These are phyloP conservation scores for Botia kubotai DNA, from an alignment of 2,797 vertebrate species.

Conservation along the genomic window DNA sequence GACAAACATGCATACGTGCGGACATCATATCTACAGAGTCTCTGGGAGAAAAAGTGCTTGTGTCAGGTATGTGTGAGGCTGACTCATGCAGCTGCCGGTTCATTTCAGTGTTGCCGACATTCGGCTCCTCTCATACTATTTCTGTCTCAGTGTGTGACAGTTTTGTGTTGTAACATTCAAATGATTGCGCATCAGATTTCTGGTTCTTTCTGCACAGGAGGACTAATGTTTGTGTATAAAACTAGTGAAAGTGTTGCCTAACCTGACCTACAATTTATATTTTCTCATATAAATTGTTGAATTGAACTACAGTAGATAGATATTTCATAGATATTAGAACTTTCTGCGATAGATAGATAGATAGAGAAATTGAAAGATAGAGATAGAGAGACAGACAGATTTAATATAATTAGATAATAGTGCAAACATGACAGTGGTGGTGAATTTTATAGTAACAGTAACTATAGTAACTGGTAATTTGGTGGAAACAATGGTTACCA, in stretches of 20 bases:
- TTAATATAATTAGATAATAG: too few species aligned
- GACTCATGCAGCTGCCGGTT: background rate
- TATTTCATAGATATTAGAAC: too few species aligned
- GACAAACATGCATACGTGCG: conserved; percentile 17
- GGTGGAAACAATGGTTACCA: too few species aligned
- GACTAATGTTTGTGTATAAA: background rate
- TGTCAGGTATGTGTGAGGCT: background rate
- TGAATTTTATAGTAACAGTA: too few species aligned
- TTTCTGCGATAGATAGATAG: too few species aligned
- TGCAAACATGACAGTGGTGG: too few species aligned
- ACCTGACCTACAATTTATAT: too few species aligned
- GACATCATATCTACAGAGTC: background rate
- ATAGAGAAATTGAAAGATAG: too few species aligned
- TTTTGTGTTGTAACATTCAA: background rate
- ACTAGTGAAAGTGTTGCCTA: background rate
- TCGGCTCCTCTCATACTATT: background rate
- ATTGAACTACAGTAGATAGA: too few species aligned
- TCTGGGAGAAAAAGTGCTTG: background rate
- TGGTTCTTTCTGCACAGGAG: background rate
- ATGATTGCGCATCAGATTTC: background rate
- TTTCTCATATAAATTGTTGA: too few species aligned
- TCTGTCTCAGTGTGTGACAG: background rate
- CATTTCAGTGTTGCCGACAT: background rate
- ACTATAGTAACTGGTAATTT: too few species aligned
- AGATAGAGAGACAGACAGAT: too few species aligned